phyloP scores from a whole-genome alignment of 2,113 vertebrate species.

The Melanostigma gelatinosum region DNA sequence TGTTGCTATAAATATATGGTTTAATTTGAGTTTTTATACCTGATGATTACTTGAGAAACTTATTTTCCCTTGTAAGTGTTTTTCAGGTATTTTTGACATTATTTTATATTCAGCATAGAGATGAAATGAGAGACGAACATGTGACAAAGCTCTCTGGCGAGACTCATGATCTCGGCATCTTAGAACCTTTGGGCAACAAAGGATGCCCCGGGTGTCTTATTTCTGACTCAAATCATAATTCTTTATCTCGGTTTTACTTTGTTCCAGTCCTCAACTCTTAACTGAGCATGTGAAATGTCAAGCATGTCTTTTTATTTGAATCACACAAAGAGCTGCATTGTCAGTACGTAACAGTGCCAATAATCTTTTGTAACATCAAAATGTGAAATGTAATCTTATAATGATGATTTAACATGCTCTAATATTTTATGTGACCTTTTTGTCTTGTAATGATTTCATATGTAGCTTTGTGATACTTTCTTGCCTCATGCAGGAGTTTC shows the following conservation, averaged over 20 bases:
- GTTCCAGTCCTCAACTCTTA: background rate
- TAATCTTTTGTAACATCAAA: background rate
- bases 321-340: background rate
- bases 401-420: background rate
- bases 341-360: constrained; percentile 24
- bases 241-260: background rate
- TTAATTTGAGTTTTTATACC: background rate
- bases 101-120: background rate
- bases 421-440: constrained; percentile 2
- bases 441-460: constrained; percentile 7
- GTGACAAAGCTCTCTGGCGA: background rate
- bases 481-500: constrained; percentile 4
- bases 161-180: background rate
- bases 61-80: background rate
- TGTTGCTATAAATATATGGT: background rate
- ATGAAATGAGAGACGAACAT: background rate
- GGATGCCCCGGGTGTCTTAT: constrained; percentile 1
- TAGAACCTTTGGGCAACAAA: background rate
- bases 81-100: background rate
- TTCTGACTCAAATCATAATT: background rate
- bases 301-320: background rate
- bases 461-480: background rate
- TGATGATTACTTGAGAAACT: background rate
- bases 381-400: constrained; percentile 7
- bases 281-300: background rate